Evolutionary conservation across 2,888 invertebrate genomes (phyloP), one percentile per base, ranked within the genome.

Genomic region (Lasioglossum malachurum): DNA sequence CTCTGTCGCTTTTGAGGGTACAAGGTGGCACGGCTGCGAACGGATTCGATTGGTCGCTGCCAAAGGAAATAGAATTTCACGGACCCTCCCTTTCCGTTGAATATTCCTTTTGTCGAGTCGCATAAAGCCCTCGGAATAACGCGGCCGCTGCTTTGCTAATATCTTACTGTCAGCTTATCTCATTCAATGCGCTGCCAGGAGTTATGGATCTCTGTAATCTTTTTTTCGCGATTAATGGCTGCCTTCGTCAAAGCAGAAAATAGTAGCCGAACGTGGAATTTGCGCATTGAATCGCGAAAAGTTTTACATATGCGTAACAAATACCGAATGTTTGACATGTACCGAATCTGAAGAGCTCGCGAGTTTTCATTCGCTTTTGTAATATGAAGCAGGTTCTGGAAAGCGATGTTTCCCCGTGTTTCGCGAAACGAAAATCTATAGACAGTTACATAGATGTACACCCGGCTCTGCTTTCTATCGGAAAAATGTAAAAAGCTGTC

Each of bases 31-130:
- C 46, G 27, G 19, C 27, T 31, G 46, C 35, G 53, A 38, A 53
- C 35, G 35, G 14, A 75, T 75, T 53, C 53, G 74, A 49, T 49
- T 35, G 74, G 53, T 19, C 12, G 10, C 4, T 10, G 23, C 69
- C 69, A 69, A 69, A 38, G 38, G 38, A 69, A 69, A 69, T 69
- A 38, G 38, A 16, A 38, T 69, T 69, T 41, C 69, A 23, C 38
- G 23, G 38, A 38, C 69, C 38, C 38, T 35, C 23, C 69, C 38
- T 38, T n/a, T 12, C 23, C 10, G 16, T 38, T 23, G 69, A 69
- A 38, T 38, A 38, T 69, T 38, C 35, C 69, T 69, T 69, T 69
- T 69, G 69, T 41, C 69, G 69, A 38, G 10, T 10, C 35, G 38
- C 19, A 38, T 69, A 23, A 69, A 69, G 38, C 19, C 23, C 35